Base-by-base conservation (phyloP, 2,888 invertebrate species). In the Choreutis nemorana region DNA sequence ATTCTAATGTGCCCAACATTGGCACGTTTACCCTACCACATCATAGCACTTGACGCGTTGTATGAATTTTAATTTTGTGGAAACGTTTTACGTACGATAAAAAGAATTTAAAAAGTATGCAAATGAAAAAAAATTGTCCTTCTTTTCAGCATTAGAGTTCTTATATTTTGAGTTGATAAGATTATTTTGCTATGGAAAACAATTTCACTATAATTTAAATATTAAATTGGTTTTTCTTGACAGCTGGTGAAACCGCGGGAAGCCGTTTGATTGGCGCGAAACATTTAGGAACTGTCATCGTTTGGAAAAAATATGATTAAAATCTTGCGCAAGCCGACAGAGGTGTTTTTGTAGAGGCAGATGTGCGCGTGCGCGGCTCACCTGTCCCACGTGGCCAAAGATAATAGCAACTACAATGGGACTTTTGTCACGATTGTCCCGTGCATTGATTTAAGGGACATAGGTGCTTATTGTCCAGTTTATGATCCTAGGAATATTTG, bases 321-420 rank as follows among this genome's bases (percentile, higher is more conserved):
- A 71, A 75, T 75, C 75, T 78, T 78, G 66, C 67, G 55, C 70
- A 78, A 78, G 64, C 66, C 64, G 61, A 51, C 52, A 50, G 48
- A 38, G 33, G 5, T 35, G 57, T 62, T 70, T 68, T 65, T 66
- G 43, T 55, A 37, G 26, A 41, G 46, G 61, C 77, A 77, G 77
- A 52, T 77, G 77, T 59, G 72, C 75, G 68, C 75, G 75, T 75
- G 77, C 73, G 56, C 55, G 35, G 37, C 35, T 50, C 77, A 77
- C 75, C 77, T 77, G 77, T 43, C 73, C 65, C 77, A 77, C 77
- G 73, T 75, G 78, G 62, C 57, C 52, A 57, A 58, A 62, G 56
- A 68, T 63, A 71, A 70, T 63, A 44, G 53, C 42, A 38, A 38
- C 42, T 39, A 66, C 66, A 73, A 75, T 63, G 50, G 55, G 48